These are phyloP conservation scores for Acipenser transmontanus DNA, from an alignment of 2,797 vertebrate species.

Conservation along the genomic window DNA sequence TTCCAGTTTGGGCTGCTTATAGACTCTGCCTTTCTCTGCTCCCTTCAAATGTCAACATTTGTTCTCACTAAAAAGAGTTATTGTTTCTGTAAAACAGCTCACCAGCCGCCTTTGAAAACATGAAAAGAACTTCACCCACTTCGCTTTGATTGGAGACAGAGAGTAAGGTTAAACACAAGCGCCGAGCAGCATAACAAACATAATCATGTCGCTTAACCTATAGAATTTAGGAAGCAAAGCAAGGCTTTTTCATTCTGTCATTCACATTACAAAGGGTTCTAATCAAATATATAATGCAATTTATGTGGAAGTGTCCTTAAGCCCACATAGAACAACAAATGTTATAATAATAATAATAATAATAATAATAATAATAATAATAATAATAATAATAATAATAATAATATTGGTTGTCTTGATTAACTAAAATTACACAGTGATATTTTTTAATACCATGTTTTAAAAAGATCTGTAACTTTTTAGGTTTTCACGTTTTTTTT, in stretches of 20 bases:
- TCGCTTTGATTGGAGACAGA: slow-evolving; percentile 49
- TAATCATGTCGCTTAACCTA: slow-evolving; percentile 36
- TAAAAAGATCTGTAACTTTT: too few relatives aligned
- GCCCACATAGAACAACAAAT: too few relatives aligned
- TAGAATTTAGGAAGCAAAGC: slow-evolving; percentile 22
- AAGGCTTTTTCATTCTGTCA: too few relatives aligned
- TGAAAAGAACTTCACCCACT: slow-evolving; percentile 61
- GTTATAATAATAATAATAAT: too few relatives aligned
- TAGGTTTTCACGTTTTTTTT: too few relatives aligned
- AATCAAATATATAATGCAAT: too few relatives aligned
- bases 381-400: too few relatives aligned
- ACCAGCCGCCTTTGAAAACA: slow-evolving; percentile 66
- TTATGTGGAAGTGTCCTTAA: too few relatives aligned
- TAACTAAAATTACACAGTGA: too few relatives aligned
- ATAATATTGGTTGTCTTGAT: too few relatives aligned
- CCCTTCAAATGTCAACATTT: slow-evolving; percentile 84
- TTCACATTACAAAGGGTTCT: slow-evolving; percentile 10
- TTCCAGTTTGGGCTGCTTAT: slow-evolving; percentile 45
- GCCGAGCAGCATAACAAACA: slow-evolving; percentile 41
- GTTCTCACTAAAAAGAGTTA: slow-evolving; percentile 80
- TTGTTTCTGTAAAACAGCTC: slow-evolving; percentile 73
- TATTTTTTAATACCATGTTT: too few relatives aligned
- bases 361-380: too few relatives aligned
- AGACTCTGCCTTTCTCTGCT: slow-evolving; percentile 43
- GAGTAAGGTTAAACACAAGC: slow-evolving; percentile 51